phyloP scores from a whole-genome alignment of 1,140 invertebrate species.

The Ruditapes philippinarum region DNA sequence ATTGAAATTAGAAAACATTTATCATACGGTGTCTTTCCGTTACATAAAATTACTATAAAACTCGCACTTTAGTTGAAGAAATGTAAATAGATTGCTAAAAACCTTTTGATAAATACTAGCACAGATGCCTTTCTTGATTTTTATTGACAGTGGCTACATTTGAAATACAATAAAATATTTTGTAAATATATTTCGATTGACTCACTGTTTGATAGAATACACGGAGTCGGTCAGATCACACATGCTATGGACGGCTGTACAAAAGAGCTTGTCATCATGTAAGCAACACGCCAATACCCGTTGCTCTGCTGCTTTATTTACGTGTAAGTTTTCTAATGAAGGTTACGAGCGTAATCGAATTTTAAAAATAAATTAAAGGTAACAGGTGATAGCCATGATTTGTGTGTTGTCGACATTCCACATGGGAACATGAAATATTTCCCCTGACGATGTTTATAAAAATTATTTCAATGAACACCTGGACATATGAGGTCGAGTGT shows the following conservation, averaged over 20 bases:
- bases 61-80: neutral
- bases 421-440: slow-evolving; percentile 57
- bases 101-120: slow-evolving; percentile 8
- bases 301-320: slow-evolving; percentile 56
- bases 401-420: slow-evolving; percentile 41
- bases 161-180: slow-evolving; percentile 52
- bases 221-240: neutral
- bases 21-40: no score
- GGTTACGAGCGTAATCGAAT: slow-evolving; percentile 62
- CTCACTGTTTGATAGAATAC: slow-evolving; percentile 43
- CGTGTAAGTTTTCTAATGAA: slow-evolving; percentile 46
- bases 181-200: slow-evolving; percentile 67
- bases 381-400: slow-evolving; percentile 56
- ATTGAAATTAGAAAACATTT: no score
- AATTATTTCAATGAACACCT: slow-evolving; percentile 18
- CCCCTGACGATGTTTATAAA: slow-evolving; percentile 6
- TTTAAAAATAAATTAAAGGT: slow-evolving; percentile 68
- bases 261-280: slow-evolving; percentile 46
- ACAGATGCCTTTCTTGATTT: slow-evolving; percentile 30
- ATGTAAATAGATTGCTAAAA: slow-evolving; percentile 2
- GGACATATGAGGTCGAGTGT: slow-evolving; percentile 25
- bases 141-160: slow-evolving; percentile 27
- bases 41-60: neutral
- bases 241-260: neutral
- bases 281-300: slow-evolving; percentile 11